Evolutionary conservation across 2,797 vertebrate species (phyloP).

Genomic region (Mareca penelope): DNA sequence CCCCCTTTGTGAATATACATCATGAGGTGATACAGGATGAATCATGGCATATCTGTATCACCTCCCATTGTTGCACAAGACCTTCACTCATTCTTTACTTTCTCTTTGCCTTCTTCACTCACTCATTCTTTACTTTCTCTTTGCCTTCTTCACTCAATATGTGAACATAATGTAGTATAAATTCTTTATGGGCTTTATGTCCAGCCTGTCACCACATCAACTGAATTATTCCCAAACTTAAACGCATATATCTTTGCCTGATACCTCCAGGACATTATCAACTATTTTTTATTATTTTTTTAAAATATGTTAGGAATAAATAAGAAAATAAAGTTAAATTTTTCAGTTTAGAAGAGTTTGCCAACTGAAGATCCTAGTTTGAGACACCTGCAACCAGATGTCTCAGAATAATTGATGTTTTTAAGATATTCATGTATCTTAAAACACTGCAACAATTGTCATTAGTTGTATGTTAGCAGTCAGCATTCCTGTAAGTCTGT

Average conservation of each 20-base stretch:
- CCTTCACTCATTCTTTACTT: background rate
- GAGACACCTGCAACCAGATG: background rate
- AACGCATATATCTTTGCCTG: background rate
- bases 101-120: background rate
- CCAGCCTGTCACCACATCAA: background rate
- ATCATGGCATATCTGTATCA: background rate
- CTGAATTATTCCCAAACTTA: background rate
- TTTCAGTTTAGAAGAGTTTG: background rate
- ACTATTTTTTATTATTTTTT: background rate
- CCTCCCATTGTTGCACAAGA: background rate
- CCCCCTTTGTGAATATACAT: background rate
- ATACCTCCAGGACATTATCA: background rate
- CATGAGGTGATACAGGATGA: background rate
- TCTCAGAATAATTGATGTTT: background rate
- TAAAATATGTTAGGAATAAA: background rate
- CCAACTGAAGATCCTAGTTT: background rate
- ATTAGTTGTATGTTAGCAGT: background rate
- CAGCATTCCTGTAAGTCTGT: background rate
- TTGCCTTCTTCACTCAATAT: background rate
- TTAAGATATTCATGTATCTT: background rate
- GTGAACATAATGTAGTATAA: background rate
- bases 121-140: background rate
- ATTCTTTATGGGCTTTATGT: background rate
- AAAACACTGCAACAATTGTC: background rate
- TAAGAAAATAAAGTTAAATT: background rate